A percentile compares a stretch with the other conserved stretches of the same genome.
phyloP scores from a whole-genome alignment of 1,140 invertebrate species.

The Drosophila hydei region DNA sequence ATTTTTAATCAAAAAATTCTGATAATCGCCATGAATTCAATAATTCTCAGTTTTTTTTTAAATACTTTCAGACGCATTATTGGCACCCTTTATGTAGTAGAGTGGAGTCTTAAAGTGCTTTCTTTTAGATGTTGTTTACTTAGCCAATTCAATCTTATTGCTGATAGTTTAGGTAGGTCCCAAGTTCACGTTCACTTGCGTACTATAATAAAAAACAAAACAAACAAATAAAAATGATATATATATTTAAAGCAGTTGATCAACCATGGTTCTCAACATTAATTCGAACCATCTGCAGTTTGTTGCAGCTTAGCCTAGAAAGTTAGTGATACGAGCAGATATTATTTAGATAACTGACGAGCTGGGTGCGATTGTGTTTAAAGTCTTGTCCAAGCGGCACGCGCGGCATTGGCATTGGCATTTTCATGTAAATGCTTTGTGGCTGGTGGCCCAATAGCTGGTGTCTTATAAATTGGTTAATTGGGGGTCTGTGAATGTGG shows the following conservation, averaged over 20 bases:
- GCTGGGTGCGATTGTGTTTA: constrained; percentile 42
- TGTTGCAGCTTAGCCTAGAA: constrained; percentile 42
- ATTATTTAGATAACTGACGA: constrained; percentile 39
- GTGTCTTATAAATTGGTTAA: not conserved
- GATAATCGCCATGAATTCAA: not conserved
- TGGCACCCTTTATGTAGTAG: constrained; percentile 49
- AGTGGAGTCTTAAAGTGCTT: constrained; percentile 12
- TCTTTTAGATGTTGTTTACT: constrained; percentile 53
- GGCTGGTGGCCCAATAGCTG: constrained; percentile 12
- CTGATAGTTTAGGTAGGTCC: constrained; percentile 53
- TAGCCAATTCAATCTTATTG: constrained; percentile 70
- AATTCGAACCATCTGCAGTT: constrained; percentile 59
- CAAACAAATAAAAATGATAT: constrained; percentile 52
- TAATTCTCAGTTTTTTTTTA: constrained; percentile 19
- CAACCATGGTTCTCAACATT: constrained; percentile 21
- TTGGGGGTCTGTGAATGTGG: constrained; percentile 35
- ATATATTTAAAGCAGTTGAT: constrained; percentile 36
- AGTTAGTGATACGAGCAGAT: constrained; percentile 33
- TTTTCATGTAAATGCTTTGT: constrained; percentile 75
- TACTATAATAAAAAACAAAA: constrained; percentile 63
- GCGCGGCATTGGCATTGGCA: constrained; percentile 44
- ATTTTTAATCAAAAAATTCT: not conserved
- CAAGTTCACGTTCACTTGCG: constrained; percentile 72
- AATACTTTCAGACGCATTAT: constrained; percentile 55
- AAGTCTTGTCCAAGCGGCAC: constrained; percentile 47